Evolutionary conservation across 2,113 vertebrate species (phyloP).

Genomic region (Phyllostomus hastatus): DNA sequence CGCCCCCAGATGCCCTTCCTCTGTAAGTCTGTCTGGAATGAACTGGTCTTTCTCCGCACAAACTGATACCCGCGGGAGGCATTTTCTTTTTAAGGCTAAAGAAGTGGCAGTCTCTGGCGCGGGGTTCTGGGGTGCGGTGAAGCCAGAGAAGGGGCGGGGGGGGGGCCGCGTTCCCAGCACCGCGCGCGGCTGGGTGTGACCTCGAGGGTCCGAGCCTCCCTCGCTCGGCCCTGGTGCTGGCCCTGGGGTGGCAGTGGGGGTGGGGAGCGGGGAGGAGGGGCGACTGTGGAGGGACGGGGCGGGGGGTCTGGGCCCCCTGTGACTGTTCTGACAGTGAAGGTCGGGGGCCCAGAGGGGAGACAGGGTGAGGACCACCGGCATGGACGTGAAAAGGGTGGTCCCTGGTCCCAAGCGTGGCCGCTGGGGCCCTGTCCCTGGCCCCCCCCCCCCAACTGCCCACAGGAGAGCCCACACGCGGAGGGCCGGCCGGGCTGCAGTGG

Average conservation of each 20-base stretch:
- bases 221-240: neutral
- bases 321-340: neutral
- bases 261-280: neutral
- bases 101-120: neutral
- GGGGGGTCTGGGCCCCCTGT: neutral
- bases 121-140: neutral
- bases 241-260: neutral
- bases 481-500: neutral
- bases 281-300: neutral
- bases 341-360: neutral
- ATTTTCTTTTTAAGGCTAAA: neutral
- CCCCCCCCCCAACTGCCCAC: too few relatives aligned
- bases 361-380: too few relatives aligned
- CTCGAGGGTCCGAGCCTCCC: neutral
- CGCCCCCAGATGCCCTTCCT: neutral
- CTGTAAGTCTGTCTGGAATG: neutral
- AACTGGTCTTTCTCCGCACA: neutral
- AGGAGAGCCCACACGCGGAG: rapidly evolving
- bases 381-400: neutral
- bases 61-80: neutral
- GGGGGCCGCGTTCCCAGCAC: rapidly evolving
- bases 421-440: neutral
- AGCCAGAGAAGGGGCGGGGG: rapidly evolving
- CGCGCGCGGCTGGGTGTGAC: neutral
- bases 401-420: neutral